Evolutionary conservation across 2,888 invertebrate genomes (phyloP), one percentile per base, ranked within the genome.

Genomic region (Melitaea athalia): DNA sequence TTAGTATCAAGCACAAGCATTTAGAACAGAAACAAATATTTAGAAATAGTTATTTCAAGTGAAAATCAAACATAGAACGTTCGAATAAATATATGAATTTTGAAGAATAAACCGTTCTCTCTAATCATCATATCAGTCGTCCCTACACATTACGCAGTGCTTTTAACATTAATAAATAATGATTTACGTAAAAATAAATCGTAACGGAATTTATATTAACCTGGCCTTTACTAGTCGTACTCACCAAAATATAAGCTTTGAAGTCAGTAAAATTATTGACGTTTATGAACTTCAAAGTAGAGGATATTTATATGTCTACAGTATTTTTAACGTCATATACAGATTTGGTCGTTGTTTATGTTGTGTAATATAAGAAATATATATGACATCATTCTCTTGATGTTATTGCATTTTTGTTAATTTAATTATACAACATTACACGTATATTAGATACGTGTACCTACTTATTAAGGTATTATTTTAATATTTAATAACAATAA

Each of bases 261-360:
- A 53, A 53, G 31, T 17, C 24, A 12, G 12, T 53, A 3, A 55
- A 55, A 33, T 24, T 55, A 14, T 53, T 45, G 52, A 43, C 42
- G 10, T 64, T 43, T 43, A 38, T 14, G 43, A 42, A 43, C 59
- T 42, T 59, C 59, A 59, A 59, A 59, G 24, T 17, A 17, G 24
- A 43, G 59, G 59, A 59, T 43, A 45, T 59, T 59, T 59, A 43
- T 42, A 43, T n/a, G 15, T 59, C 24, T 6, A 59, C 12, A 17
- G 11, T 59, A 33, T 55, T 55, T 55, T 55, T 55, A 55, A 55
- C 53, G n/a, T 55, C 33, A 31, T 55, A 55, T 33, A 55, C 14
- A 55, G 14, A 55, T 33, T 14, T n/a, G 33, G 33, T 55, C 53
- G 31, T 33, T 33, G 53, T 55, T 55, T 55, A 55, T 55, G 5